phyloP scores from a whole-genome alignment of 1,140 invertebrate species.

The Mizuhopecten yessoensis region DNA sequence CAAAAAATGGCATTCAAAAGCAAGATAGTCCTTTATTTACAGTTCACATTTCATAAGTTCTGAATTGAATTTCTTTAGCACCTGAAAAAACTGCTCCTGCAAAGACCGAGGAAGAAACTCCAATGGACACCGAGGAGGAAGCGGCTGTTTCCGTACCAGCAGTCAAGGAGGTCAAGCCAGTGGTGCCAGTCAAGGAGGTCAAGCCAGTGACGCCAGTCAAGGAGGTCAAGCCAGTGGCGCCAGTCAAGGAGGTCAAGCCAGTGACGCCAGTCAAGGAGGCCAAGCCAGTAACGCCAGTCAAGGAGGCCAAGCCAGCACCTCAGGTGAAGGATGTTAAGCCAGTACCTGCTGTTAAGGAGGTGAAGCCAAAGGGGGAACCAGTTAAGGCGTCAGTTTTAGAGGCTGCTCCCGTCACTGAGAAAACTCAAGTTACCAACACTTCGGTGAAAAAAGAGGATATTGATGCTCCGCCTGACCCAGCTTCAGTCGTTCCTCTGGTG shows the following conservation, averaged over 20 bases:
- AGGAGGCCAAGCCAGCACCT: conserved; percentile 6
- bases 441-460: background rate
- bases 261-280: background rate
- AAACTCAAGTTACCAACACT: background rate
- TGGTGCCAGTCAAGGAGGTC: background rate
- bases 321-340: background rate
- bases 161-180: background rate
- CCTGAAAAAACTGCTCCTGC: conserved; percentile 45
- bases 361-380: conserved; percentile 28
- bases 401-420: background rate
- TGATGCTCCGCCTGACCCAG: conserved; percentile 12
- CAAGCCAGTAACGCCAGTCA: conserved; percentile 21
- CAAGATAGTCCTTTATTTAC: background rate
- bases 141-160: conserved; percentile 56
- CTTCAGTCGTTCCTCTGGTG: background rate
- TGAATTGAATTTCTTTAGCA: conserved; percentile 74
- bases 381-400: background rate
- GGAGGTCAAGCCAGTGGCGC: conserved; percentile 1
- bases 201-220: background rate
- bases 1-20: conserved; percentile 2
- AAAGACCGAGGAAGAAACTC: background rate
- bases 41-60: conserved; percentile 9
- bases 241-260: conserved; percentile 29
- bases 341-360: background rate
- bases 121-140: conserved; percentile 49